These are phyloP conservation scores for Phoenicopterus ruber DNA, from an alignment of 2,113 vertebrate species.

Conservation along the genomic window DNA sequence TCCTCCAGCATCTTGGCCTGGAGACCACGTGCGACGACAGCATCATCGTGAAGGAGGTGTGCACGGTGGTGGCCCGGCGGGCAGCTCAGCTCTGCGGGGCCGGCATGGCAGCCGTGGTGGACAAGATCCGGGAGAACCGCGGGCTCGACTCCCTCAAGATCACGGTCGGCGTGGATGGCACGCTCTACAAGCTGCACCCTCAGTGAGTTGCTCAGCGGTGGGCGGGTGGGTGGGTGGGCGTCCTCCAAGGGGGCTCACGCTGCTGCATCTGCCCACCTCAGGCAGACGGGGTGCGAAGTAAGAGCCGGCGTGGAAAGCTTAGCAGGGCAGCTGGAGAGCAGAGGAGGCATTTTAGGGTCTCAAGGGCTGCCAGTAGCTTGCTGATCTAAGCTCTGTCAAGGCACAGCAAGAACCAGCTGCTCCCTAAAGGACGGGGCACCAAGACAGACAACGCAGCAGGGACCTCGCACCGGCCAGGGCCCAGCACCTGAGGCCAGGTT, in stretches of 20 bases:
- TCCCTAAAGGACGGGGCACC: neutral
- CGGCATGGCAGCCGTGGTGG: slow-evolving; percentile 90
- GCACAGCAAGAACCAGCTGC: neutral
- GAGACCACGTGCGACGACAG: slow-evolving; percentile 93
- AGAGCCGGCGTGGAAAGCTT: neutral
- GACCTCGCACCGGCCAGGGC: neutral
- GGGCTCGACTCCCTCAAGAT: slow-evolving; percentile 83
- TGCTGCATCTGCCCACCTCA: neutral
- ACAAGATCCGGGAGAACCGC: slow-evolving; percentile 91
- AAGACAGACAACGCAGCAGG: accelerated
- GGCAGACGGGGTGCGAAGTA: neutral
- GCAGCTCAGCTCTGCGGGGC: slow-evolving; percentile 93
- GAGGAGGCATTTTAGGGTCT: neutral
- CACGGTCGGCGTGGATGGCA: slow-evolving; percentile 93
- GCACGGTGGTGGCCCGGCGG: slow-evolving; percentile 82
- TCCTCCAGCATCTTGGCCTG: slow-evolving; percentile 91
- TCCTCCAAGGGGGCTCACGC: accelerated
- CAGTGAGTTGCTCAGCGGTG: slow-evolving; percentile 76
- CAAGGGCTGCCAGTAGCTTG: neutral
- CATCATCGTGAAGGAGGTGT: slow-evolving; percentile 96
- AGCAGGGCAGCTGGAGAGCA: neutral
- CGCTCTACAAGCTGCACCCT: slow-evolving; percentile 94
- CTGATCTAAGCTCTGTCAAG: neutral
- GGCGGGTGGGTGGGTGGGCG: neutral
- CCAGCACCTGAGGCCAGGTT: no score